phyloP scores from a whole-genome alignment of 2,797 vertebrate genomes.

The Eulemur mongoz region DNA sequence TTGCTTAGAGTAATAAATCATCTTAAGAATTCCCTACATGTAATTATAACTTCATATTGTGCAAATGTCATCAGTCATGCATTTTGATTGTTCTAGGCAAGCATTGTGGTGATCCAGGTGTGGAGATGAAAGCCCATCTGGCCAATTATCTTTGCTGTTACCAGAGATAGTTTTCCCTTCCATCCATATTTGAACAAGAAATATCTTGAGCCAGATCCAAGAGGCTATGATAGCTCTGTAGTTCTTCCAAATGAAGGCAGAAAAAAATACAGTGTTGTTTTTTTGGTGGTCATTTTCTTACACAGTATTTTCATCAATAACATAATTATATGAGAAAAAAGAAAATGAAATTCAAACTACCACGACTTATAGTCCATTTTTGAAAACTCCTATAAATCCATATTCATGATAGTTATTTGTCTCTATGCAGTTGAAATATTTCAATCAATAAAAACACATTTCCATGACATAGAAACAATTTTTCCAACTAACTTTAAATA shows the following conservation, averaged over 20 bases:
- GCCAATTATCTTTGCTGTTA: conserved; percentile 65
- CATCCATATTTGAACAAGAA: conserved; percentile 53
- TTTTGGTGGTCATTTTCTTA: background rate
- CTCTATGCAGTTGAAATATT: background rate
- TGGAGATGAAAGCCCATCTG: conserved; percentile 75
- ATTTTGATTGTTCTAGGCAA: conserved; percentile 74
- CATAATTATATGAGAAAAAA: background rate
- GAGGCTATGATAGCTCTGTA: background rate
- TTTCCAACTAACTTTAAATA: background rate
- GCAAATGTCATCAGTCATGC: conserved; percentile 71
- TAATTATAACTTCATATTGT: conserved; percentile 83
- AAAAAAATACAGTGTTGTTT: background rate
- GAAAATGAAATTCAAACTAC: background rate
- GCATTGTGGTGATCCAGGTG: conserved; percentile 72
- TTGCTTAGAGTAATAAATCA: conserved; percentile 73
- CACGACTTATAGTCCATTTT: background rate
- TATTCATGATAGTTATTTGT: background rate
- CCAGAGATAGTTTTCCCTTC: conserved; percentile 54
- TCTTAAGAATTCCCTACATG: conserved; percentile 71
- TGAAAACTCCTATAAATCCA: background rate
- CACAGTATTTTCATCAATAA: background rate
- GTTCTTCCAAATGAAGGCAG: conserved; percentile 47
- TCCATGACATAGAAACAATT: background rate
- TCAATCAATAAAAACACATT: background rate
- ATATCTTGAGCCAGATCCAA: conserved; percentile 45